Evolutionary conservation across 2,797 vertebrate species (phyloP), one percentile per base, ranked within the genome.

Genomic region (Chiroxiphia lanceolata): DNA sequence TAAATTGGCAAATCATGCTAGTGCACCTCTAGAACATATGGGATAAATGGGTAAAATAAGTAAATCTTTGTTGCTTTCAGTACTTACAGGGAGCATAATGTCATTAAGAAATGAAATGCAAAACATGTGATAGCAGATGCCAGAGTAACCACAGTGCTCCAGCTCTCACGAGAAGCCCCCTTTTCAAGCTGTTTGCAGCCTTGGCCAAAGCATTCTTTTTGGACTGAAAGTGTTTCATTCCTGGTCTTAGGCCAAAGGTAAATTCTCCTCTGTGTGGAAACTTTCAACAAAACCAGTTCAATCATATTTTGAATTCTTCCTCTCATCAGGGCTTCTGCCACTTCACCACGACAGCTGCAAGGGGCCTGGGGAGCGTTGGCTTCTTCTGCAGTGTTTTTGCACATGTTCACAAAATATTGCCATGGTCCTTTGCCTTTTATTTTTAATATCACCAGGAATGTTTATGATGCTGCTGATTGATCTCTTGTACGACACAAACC

Each of bases 81-180:
- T 80, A 59, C 68, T 92, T 95, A 82, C 17, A 82, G 61, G n/a
- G 63, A 94, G 76, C 45, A 57, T 94, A 90, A 94, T 91, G 31
- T 54, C 92, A 96, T 95, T 96, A 95, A 87, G 88, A 95, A 90
- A 75, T 53, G 83, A 82, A 94, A 97, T 84, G 83, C 82, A 86
- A 93, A 96, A 56, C 94, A 95, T 63, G 82, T 93, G 89, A 91
- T 48, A 64, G 91, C 70, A 90, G 56, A 91, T 96, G 93, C 87
- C 95, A 89, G 94, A 70, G 64, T 74, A 96, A 93, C 93, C 95
- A 65, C 96, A 85, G 57, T 25, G 14, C 77, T 90, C 13, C 9
- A 34, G 78, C 94, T 95, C 94, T 89, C 93, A 85, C 29, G 71
- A 95, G 91, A 87, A 93, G 59, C 70, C 89, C 88, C 90, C 65